phyloP scores from a whole-genome alignment of 2,888 invertebrate species.

The Invenusta paracnida region DNA sequence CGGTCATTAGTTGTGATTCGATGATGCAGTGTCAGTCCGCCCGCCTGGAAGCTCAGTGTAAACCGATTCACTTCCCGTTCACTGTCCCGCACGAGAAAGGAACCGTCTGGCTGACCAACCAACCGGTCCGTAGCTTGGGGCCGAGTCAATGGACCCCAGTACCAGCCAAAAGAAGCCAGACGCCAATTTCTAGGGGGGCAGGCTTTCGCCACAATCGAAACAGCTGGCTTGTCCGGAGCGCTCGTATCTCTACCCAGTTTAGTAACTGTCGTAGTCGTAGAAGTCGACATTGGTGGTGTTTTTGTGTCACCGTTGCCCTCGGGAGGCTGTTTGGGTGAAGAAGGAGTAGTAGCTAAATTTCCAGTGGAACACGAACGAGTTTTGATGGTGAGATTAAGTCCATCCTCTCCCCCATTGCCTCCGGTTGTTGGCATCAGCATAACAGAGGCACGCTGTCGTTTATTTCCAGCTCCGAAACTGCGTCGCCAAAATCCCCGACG shows the following conservation, averaged over 20 bases:
- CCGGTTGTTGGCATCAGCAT: not conserved
- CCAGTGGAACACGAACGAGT: not conserved
- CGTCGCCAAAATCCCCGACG: constrained; percentile 12
- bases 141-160: constrained; percentile 44
- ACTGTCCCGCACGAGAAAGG: constrained; percentile 43
- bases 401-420: not conserved
- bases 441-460: constrained; percentile 6
- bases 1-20: constrained; percentile 14
- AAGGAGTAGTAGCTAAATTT: not conserved
- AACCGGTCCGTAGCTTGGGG: constrained; percentile 32
- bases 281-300: no score
- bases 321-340: no score
- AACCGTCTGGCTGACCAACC: constrained; percentile 30
- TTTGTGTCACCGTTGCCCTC: no score
- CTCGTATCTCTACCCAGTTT: no score
- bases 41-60: constrained; percentile 41
- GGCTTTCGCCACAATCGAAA: constrained; percentile 1
- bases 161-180: constrained; percentile 40
- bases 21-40: constrained; percentile 40
- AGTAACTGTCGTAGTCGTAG: not conserved
- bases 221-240: not conserved
- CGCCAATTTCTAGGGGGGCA: constrained; percentile 35
- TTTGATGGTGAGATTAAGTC: not conserved
- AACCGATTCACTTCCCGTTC: constrained; percentile 35
- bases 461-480: constrained; percentile 12